Evolutionary conservation across 2,113 vertebrate genomes (phyloP).

Genomic region (Pyrgilauda ruficollis): DNA sequence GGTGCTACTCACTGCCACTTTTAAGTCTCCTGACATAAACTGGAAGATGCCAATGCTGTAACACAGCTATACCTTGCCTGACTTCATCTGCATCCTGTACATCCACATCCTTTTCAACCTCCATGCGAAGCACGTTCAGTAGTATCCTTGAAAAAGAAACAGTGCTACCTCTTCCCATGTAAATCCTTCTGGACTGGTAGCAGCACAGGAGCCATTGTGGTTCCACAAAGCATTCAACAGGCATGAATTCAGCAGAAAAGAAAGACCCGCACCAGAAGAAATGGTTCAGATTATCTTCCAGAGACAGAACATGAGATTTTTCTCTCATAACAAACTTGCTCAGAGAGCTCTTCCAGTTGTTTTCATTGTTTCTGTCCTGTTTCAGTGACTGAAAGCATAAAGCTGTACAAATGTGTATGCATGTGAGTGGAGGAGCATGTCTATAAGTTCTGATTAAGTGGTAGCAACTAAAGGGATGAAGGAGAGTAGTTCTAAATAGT

Average conservation of each 20-base stretch:
- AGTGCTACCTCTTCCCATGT: not conserved
- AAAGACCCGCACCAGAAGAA: not conserved
- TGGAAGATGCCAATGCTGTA: not conserved
- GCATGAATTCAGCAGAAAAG: not conserved
- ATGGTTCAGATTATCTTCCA: not conserved
- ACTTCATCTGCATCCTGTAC: not conserved
- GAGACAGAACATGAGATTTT: not conserved
- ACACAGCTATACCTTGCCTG: not conserved
- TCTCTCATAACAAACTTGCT: not conserved
- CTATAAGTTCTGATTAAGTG: not conserved
- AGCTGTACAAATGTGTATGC: fast-evolving
- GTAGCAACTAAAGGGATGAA: not conserved
- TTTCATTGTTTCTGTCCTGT: not conserved
- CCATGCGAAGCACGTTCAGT: not conserved
- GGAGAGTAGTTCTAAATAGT: not conserved
- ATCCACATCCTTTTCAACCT: not conserved
- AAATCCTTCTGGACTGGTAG: not conserved
- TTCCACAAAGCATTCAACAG: not conserved
- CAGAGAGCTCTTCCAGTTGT: not conserved
- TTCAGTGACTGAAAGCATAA: not conserved
- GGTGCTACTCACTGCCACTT: not conserved
- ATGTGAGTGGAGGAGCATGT: not conserved
- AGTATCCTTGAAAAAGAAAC: not conserved
- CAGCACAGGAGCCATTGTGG: not conserved
- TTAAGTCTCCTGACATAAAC: not conserved